A percentile compares a stretch with the other conserved stretches of the same genome.
phyloP scores from a whole-genome alignment of 2,888 invertebrate genomes.

The Drosophila eohydei region DNA sequence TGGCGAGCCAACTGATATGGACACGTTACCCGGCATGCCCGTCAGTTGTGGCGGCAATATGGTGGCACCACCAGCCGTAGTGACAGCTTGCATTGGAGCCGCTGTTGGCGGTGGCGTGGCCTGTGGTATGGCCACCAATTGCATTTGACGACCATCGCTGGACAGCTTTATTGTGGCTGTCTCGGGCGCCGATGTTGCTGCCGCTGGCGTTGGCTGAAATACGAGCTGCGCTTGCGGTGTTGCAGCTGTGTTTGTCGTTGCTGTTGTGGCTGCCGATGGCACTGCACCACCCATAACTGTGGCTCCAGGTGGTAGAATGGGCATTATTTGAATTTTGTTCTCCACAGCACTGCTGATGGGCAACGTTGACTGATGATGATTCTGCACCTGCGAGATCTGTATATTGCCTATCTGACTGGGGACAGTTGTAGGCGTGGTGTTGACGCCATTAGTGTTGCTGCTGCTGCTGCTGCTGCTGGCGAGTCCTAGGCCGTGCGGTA shows the following conservation, averaged over 20 bases:
- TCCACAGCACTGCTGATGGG: conserved; percentile 83
- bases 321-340: conserved; percentile 85
- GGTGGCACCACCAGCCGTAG: conserved; percentile 64
- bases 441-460: conserved; percentile 15
- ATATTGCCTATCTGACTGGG: conserved; percentile 85
- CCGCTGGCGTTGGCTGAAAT: conserved; percentile 58
- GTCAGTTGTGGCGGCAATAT: conserved; percentile 72
- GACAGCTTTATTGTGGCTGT: conserved; percentile 70
- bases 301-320: conserved; percentile 80
- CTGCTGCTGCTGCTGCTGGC: conserved; percentile 24
- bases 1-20: conserved; percentile 82
- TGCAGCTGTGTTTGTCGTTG: conserved; percentile 30
- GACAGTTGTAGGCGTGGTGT: conserved; percentile 77
- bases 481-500: conserved; percentile 52
- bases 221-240: conserved; percentile 59
- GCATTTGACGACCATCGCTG: conserved; percentile 78
- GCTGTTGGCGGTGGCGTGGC: conserved; percentile 47
- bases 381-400: conserved; percentile 84
- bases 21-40: conserved; percentile 76
- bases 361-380: conserved; percentile 69
- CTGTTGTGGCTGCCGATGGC: conserved; percentile 34
- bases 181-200: conserved; percentile 46
- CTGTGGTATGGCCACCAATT: conserved; percentile 76
- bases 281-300: conserved; percentile 72
- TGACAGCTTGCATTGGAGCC: conserved; percentile 39